These are phyloP conservation scores for Scomber scombrus DNA, from an alignment of 2,113 vertebrate species.

Conservation along the genomic window DNA sequence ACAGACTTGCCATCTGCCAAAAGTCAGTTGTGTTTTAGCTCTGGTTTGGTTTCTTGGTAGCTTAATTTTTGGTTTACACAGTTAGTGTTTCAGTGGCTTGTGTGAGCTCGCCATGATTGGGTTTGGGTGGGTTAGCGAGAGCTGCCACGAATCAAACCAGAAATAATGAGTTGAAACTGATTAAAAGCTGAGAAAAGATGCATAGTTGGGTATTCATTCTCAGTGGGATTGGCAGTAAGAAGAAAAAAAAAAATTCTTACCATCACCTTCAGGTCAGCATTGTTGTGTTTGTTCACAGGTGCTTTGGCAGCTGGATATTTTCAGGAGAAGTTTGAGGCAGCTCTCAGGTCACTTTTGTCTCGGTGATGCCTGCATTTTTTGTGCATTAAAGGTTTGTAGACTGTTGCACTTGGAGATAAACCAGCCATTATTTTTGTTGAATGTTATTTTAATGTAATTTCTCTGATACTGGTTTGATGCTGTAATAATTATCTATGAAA, in stretches of 20 bases:
- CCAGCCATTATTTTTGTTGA: too few relatives aligned
- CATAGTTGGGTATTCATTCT: background rate
- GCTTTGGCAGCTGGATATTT: conserved; percentile 98
- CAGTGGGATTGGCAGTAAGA: conserved; percentile 6
- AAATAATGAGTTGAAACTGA: conserved; percentile 12
- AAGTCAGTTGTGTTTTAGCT: background rate
- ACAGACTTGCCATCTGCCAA: background rate
- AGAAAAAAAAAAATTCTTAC: too few relatives aligned
- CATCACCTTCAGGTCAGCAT: background rate
- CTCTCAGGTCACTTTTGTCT: conserved; percentile 96
- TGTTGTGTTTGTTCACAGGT: conserved; percentile 83
- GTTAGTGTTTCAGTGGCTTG: background rate
- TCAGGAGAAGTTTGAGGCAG: conserved; percentile 94
- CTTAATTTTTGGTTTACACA: background rate
- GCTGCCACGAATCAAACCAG: background rate
- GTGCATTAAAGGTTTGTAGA: conserved; percentile 93
- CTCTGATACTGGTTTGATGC: background rate
- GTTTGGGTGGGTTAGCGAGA: background rate
- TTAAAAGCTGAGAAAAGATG: conserved; percentile 1
- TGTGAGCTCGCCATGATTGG: background rate
- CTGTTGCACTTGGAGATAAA: background rate
- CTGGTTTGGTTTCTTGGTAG: background rate
- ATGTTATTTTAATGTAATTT: background rate
- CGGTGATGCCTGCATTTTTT: conserved; percentile 97
- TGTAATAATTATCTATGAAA: background rate